Evolutionary conservation across 1,140 invertebrate species (phyloP).

Genomic region (Pseudobourletiella spinata): DNA sequence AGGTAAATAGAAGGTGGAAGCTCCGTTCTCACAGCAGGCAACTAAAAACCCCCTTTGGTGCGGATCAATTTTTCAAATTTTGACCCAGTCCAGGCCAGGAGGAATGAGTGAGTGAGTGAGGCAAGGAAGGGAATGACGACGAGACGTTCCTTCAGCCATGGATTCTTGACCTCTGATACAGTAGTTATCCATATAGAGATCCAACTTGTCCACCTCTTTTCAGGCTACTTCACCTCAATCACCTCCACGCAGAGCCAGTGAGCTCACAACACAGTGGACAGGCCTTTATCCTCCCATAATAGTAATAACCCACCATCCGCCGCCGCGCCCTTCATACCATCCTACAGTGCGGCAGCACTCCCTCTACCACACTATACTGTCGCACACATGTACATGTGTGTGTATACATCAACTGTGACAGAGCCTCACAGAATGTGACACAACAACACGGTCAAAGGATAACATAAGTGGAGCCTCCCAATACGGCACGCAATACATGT

Average conservation of each 20-base stretch:
- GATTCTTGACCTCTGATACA: slow-evolving; percentile 33
- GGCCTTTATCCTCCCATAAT: neutral
- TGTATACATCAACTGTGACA: too few relatives aligned
- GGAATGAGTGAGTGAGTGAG: neutral
- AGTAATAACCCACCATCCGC: neutral
- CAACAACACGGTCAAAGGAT: too few relatives aligned
- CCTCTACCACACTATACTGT: too few relatives aligned
- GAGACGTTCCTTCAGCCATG: slow-evolving; percentile 2
- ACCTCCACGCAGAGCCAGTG: too few relatives aligned
- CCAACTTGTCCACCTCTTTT: slow-evolving; percentile 30
- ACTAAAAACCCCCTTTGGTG: slow-evolving; percentile 35
- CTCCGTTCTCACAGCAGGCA: slow-evolving; percentile 33
- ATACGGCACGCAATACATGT: too few relatives aligned
- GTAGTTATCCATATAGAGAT: slow-evolving; percentile 30
- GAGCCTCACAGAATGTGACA: too few relatives aligned
- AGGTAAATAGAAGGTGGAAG: slow-evolving; percentile 35
- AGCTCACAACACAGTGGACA: too few relatives aligned
- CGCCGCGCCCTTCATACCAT: too few relatives aligned
- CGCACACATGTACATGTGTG: too few relatives aligned
- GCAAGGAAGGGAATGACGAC: neutral
- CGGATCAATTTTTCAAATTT: slow-evolving; percentile 34
- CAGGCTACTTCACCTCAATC: slow-evolving; percentile 18
- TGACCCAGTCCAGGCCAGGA: slow-evolving; percentile 3
- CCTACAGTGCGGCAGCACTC: too few relatives aligned
- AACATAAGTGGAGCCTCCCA: too few relatives aligned